Base-by-base conservation (phyloP, 2,797 vertebrate genomes). In the Pipistrellus nathusii region DNA sequence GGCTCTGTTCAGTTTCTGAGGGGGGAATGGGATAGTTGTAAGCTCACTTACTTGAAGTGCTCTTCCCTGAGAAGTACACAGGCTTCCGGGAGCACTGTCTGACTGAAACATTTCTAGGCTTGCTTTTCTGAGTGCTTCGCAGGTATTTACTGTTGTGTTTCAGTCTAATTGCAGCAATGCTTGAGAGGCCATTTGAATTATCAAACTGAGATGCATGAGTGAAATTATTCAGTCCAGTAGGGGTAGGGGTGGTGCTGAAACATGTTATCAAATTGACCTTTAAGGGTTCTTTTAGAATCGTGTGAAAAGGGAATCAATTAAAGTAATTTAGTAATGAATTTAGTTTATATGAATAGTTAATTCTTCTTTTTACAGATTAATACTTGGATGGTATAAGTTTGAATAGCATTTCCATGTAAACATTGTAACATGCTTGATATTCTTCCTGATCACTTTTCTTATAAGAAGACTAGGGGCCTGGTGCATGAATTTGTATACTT, bases 291-390 rank as follows among this genome's bases (percentile, higher is more conserved):
- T 84, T 90, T 35, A 80, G 3, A 71, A 84, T 80, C 51, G 76
- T 94, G 8, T 44, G 55, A 88, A 80, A 75, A 3, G 5, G 4
- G 59, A 85, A 20, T 88, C 6, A 18, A 44, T 83, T 62, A 80
- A 89, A 11, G 8, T 80, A 68, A 78, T 64, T 95, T 62, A 69
- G 46, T 83, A 90, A 53, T 86, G 77, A 38, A 6, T 59, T 76
- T 41, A 88, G 9, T 76, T 44, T 6, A 25, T n/a, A 25, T 81
- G 5, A 84, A 71, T 83, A 48, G 35, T 75, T 81, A 1, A 72
- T 80, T 77, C 62, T 86, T 80, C 13, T 81, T 90, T 94, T 85
- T 14, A 88, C 94, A 41, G 2, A 59, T 91, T 85, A 66, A 68
- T 62, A 20, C 62, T 81, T 87, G 46, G 38, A 84, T 21, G 30